A percentile compares a stretch with the other conserved stretches of the same genome.
Conservation (phyloP, 2,888 invertebrate species). For the Troglohyphantes excavatus region DNA sequence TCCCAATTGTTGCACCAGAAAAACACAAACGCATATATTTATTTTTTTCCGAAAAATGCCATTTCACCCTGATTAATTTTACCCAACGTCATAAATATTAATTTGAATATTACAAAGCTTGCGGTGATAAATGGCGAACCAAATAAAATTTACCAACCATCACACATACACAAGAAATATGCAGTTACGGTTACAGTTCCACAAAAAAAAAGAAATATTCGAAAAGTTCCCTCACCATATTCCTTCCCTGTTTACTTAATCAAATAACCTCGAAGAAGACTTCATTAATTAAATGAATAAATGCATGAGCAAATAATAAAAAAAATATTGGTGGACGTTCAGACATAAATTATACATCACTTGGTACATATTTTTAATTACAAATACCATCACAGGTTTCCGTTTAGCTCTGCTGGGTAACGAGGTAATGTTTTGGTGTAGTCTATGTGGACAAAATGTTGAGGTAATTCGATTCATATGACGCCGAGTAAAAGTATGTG, state of each 20-base stretch:
- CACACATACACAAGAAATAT: neutral
- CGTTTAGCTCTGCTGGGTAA: neutral
- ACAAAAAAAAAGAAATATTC: neutral
- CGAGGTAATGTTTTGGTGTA: neutral
- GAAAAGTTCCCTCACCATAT: neutral
- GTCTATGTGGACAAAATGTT: neutral
- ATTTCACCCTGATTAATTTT: neutral
- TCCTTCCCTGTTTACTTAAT: neutral
- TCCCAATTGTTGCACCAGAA: too few relatives aligned
- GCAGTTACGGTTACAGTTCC: neutral
- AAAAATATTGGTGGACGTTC: slow-evolving; percentile 2
- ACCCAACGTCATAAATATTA: neutral
- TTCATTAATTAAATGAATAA: slow-evolving; percentile 33
- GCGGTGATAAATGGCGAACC: neutral
- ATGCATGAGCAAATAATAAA: slow-evolving; percentile 25
- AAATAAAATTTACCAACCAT: neutral
- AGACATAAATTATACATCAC: neutral
- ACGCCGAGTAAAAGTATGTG: too few relatives aligned
- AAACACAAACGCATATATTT: too few relatives aligned
- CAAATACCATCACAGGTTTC: neutral
- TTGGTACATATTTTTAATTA: neutral
- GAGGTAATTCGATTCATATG: neutral
- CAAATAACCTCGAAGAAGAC: slow-evolving; percentile 3
- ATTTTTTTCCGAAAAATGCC: too few relatives aligned
- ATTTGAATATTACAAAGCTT: neutral